Base-by-base conservation (phyloP, 2,797 vertebrate genomes). In the Pseudomugil gertrudae region DNA sequence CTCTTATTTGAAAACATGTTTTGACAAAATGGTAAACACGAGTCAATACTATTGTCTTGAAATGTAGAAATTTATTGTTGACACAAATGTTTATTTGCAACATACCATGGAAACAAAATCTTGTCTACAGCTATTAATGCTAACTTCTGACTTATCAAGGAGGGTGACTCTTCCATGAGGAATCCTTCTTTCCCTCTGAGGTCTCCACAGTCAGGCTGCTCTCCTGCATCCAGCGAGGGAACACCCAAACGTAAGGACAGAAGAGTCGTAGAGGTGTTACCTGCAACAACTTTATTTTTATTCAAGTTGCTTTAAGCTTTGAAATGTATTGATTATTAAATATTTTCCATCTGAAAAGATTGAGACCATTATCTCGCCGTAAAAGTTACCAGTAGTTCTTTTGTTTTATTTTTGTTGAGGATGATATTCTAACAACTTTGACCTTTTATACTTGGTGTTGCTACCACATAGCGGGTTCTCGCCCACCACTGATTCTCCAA, bases 161-260 rank as follows among this genome's bases (percentile, higher is more conserved):
- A 97, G 88, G 94, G 93, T 0, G 96, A 98, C 93, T 94, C 96
- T 84, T 88, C 96, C 72, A 88, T 97, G 92, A 95, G 96, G 80
- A 97, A 96, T 90, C 88, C 96, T 4, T 92, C 96, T 48, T 97
- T 98, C 89, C 84, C 96, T 63, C 89, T 98, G 86, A 94, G 96
- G 70, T 97, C 97, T 75, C 96, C 96, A 21, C 96, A 97, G 86
- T 95, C 96, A 7, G 95, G 96, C 61, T 98, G 96, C 84, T 98
- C 97, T 69, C 97, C 97, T 79, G 94, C 95, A 83, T 96, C 95
- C 81, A 97, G 96, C 84, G 97, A 98, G 69, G 96, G 96, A 90
- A 94, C 96, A 24, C 95, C 96, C 75, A 98, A 98, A 96, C 90
- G 97, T 98, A 96, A 84, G 90, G 62, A 68, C 32, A 62, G 24